These are phyloP conservation scores for Patiria miniata DNA, from an alignment of 35 echinoderm and acorn worm genomes.

Conservation along the genomic window DNA sequence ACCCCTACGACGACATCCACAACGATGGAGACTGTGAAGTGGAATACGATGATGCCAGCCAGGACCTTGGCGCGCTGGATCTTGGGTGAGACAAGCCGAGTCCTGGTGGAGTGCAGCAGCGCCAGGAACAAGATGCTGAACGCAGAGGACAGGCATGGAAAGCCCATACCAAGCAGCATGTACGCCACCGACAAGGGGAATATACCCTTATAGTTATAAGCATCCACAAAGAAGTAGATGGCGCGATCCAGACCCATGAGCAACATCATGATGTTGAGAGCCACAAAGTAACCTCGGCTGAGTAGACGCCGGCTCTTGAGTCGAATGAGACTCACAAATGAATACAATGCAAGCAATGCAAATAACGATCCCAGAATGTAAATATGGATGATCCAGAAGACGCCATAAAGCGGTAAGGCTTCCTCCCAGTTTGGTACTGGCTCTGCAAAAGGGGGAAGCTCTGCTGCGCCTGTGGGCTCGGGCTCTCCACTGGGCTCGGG, in stretches of 20 bases:
- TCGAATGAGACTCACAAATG: constrained; percentile 76
- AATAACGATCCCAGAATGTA: constrained; percentile 76
- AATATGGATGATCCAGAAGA: constrained; percentile 84
- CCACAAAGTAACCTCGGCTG: constrained; percentile 82
- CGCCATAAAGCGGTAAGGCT: constrained; percentile 50
- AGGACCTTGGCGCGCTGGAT: constrained; percentile 78
- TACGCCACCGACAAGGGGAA: constrained; percentile 69
- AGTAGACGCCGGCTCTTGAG: constrained; percentile 67
- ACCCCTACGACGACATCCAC: constrained; percentile 77
- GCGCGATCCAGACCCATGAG: constrained; percentile 77
- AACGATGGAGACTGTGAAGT: constrained; percentile 76
- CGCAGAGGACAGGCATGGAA: constrained; percentile 92
- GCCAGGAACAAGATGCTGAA: constrained; percentile 98
- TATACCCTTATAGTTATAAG: constrained; percentile 75
- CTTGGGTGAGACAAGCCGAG: constrained; percentile 68
- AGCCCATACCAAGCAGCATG: constrained; percentile 83
- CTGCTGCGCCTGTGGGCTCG: not conserved
- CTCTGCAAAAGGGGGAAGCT: constrained; percentile 74
- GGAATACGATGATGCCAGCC: constrained; percentile 61
- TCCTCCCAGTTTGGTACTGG: constrained; percentile 77
- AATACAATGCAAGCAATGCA: constrained; percentile 78
- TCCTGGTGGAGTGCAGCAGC: constrained; percentile 83
- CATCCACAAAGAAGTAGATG: constrained; percentile 85
- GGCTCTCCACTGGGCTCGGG: constrained; percentile 51
- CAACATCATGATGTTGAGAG: constrained; percentile 84